Evolutionary conservation across 2,113 vertebrate genomes (phyloP), one percentile per base, ranked within the genome.

Genomic region (Barnardius zonarius): DNA sequence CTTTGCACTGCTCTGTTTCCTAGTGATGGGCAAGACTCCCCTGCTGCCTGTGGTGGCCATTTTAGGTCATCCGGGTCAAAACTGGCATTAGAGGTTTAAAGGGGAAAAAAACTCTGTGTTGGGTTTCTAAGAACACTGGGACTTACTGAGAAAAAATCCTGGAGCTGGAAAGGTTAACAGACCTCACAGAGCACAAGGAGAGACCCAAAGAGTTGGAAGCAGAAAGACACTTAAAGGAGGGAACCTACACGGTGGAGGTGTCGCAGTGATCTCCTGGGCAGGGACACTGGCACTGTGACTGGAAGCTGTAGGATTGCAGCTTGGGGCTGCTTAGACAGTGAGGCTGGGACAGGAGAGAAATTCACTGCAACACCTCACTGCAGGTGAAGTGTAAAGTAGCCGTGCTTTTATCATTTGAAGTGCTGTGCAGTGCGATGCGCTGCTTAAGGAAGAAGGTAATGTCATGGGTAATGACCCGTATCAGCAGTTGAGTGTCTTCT

Each of bases 11-110:
- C 73, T 63, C 25, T 63, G 6, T 25, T 46, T 12, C 39, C 52
- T 3, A 0, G 31, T 4, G 9, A 4, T 0, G 1, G 17, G 22
- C 19, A 51, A 55, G 55, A 28, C 28, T 30, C 24, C 39, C n/a
- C 24, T 77, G 17, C 43, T 67, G 43, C 44, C 79, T 73, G 11
- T 37, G 48, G 31, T 4, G 1, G 23, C n/a, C 9, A 11, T 54
- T 48, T 37, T 0, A 1, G 49, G 11, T 61, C 1, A 0, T 25
- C 11, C 61, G 25, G 46, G 33, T 72, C 13, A 24, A 39, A 86
- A 41, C 25, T 59, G 12, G 4, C 18, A 11, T 4, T 24, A 15
- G 17, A 52, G 18, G 10, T 35, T 86, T 88, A 59, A 5, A 69
- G 49, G 17, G 49, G 46, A 24, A 69, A 83, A 84, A 84, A 17